Percentiles rank a stretch among this genome's conserved stretches.
Conservation (phyloP, 2,797 vertebrate species). For the Phoeniculus purpureus region DNA sequence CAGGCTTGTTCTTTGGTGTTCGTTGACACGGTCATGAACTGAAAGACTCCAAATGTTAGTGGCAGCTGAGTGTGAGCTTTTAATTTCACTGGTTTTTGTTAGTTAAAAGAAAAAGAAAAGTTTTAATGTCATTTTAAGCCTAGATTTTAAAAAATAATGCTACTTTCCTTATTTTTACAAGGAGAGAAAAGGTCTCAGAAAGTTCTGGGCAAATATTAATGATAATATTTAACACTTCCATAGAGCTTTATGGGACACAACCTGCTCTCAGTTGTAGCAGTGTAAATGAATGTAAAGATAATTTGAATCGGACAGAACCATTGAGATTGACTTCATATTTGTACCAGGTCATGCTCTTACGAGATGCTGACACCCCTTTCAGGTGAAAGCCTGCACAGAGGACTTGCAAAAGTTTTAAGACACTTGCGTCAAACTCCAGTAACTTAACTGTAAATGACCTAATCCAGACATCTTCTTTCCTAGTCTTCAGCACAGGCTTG, state of each 20-base stretch:
- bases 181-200: background rate
- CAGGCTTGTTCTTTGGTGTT: background rate
- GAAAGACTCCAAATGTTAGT: background rate
- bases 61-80: background rate
- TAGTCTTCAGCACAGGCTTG: background rate
- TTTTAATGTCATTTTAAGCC: constrained; percentile 16
- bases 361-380: background rate
- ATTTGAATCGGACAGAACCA: background rate
- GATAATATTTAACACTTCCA: background rate
- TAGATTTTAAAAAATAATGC: background rate
- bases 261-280: background rate
- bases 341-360: background rate
- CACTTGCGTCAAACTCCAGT: background rate
- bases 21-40: background rate
- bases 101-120: background rate
- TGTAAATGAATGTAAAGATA: constrained; percentile 35
- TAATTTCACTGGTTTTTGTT: constrained; percentile 51
- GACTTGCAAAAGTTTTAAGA: background rate
- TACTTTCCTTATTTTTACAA: constrained; percentile 32
- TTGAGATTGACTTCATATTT: background rate
- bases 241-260: background rate
- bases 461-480: background rate
- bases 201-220: background rate
- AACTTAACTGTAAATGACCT: background rate
- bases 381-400: background rate